Percentiles rank a stretch among this genome's conserved stretches.
Conservation (phyloP, 2,888 invertebrate genomes). For the Drosophila mayaguana region DNA sequence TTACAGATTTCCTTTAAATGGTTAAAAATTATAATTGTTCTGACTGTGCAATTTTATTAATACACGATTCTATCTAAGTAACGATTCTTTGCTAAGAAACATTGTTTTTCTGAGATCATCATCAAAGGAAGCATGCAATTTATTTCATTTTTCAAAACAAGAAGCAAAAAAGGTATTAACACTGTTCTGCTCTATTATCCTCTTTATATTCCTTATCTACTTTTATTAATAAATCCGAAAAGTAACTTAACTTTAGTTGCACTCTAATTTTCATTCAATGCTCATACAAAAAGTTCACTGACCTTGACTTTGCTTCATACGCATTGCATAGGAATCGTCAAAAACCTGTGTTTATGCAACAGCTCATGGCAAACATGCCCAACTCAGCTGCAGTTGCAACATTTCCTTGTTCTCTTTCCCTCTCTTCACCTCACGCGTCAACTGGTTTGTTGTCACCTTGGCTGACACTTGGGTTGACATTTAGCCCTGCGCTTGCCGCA, state of each 20-base stretch:
- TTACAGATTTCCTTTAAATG: too few species aligned
- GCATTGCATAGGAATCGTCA: background rate
- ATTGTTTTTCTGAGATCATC: too few species aligned
- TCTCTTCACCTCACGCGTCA: background rate
- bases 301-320: conserved; percentile 15
- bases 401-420: background rate
- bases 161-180: too few species aligned
- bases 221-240: background rate
- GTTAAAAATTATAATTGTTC: too few species aligned
- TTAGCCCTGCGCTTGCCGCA: conserved; percentile 60
- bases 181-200: too few species aligned
- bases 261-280: background rate
- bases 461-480: conserved; percentile 61
- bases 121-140: too few species aligned
- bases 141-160: too few species aligned
- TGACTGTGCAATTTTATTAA: too few species aligned
- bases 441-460: conserved; percentile 49
- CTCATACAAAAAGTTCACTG: conserved; percentile 19
- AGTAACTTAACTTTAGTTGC: background rate
- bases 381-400: conserved; percentile 19
- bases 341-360: conserved; percentile 14
- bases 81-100: too few species aligned
- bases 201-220: background rate
- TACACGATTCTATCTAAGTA: too few species aligned
- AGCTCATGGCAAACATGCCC: conserved; percentile 37